These are phyloP conservation scores for Tetropium fuscum DNA, from an alignment of 2,888 invertebrate species.

Conservation along the genomic window DNA sequence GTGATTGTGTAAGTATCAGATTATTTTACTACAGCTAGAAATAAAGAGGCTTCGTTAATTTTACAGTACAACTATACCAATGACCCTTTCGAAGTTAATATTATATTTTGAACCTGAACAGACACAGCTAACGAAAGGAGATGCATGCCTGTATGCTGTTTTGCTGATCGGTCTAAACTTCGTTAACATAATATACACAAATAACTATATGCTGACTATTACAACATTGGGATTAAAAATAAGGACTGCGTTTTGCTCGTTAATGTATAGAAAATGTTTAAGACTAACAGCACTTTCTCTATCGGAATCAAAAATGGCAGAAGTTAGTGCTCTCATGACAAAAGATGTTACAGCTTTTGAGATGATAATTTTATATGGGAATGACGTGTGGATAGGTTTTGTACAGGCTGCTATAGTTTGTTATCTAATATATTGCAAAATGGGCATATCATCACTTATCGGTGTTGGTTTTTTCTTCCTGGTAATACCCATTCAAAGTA, in stretches of 20 bases:
- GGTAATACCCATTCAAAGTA: constrained; percentile 65
- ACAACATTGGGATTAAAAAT: constrained; percentile 85
- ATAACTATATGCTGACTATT: constrained; percentile 78
- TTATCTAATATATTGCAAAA: constrained; percentile 76
- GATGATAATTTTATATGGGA: constrained; percentile 84
- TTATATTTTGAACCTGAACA: constrained; percentile 48
- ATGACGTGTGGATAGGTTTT: constrained; percentile 93
- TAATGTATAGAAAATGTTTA: constrained; percentile 78
- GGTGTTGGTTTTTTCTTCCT: constrained; percentile 68
- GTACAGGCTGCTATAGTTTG: constrained; percentile 84
- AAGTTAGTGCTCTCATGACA: constrained; percentile 86
- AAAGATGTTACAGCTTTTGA: constrained; percentile 95
- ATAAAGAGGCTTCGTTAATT: no score
- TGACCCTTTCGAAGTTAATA: constrained; percentile 47
- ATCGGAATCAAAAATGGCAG: constrained; percentile 76
- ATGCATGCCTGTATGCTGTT: constrained; percentile 79
- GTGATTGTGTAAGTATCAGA: constrained; percentile 46
- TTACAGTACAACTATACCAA: constrained; percentile 49
- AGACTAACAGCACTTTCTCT: constrained; percentile 67
- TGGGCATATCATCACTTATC: constrained; percentile 67
- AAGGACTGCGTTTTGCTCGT: constrained; percentile 77
- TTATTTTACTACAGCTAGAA: no score
- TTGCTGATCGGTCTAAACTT: constrained; percentile 79
- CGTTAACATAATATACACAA: constrained; percentile 72
- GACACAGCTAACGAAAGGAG: constrained; percentile 41